Evolutionary conservation across 2,113 vertebrate species (phyloP).

Genomic region (Psammodynastes pulverulentus): DNA sequence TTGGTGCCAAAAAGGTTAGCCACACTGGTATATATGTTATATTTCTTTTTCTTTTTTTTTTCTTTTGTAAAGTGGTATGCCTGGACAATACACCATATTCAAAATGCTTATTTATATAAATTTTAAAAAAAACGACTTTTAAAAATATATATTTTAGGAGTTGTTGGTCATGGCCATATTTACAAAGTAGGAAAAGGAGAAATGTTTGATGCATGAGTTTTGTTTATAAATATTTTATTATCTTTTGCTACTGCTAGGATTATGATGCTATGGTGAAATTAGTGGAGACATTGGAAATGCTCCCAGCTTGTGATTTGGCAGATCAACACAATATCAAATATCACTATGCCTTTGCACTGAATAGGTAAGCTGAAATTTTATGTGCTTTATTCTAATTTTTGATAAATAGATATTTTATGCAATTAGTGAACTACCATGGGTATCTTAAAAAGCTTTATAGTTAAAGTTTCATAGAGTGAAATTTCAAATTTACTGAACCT

Average conservation of each 20-base stretch:
- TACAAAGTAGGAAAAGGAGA: neutral
- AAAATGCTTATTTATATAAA: no score
- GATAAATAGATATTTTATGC: neutral
- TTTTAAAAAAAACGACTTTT: no score
- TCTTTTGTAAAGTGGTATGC: no score
- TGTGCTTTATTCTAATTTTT: neutral
- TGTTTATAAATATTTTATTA: constrained; percentile 14
- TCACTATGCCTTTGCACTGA: constrained; percentile 93
- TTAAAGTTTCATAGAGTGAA: neutral
- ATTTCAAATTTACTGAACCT: neutral
- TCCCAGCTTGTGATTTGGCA: constrained; percentile 89
- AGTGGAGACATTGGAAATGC: constrained; percentile 89
- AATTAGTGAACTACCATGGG: neutral
- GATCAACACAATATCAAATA: constrained; percentile 95
- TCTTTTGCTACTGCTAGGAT: constrained; percentile 72
- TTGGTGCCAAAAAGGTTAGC: no score
- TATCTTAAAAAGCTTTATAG: neutral
- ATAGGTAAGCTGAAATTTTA: constrained; percentile 75
- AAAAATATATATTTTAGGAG: no score
- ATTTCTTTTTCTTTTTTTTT: no score
- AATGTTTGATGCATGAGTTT: neutral
- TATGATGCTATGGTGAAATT: constrained; percentile 96
- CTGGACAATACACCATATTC: no score
- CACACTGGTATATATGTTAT: no score
- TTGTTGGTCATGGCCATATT: neutral